Percentiles rank a stretch among this genome's conserved stretches.
Evolutionary conservation across 2,113 vertebrate genomes (phyloP).

Genomic region (Mustelus asterias): DNA sequence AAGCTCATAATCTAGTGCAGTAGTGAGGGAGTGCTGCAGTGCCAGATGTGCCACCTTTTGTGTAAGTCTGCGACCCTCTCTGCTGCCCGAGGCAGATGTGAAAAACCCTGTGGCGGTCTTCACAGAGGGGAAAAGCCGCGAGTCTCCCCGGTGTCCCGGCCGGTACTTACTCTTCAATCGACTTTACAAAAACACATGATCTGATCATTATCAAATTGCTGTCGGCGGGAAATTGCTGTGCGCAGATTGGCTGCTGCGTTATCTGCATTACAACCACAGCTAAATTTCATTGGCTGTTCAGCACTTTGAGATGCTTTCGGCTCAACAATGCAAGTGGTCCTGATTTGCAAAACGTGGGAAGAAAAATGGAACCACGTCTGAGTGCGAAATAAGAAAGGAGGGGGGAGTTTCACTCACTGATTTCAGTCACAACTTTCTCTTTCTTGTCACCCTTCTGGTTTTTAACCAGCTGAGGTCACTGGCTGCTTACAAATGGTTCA

Average conservation of each 20-base stretch:
- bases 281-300: neutral
- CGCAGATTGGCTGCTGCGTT: neutral
- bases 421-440: neutral
- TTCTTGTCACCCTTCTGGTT: neutral
- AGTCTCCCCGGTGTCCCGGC: neutral
- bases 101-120: neutral
- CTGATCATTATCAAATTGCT: neutral
- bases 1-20: neutral
- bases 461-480: neutral
- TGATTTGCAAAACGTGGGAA: neutral
- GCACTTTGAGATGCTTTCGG: neutral
- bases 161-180: neutral
- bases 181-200: neutral
- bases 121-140: neutral
- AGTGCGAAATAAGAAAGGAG: neutral
- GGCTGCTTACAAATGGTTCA: neutral
- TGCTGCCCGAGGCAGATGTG: no score
- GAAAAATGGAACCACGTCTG: neutral
- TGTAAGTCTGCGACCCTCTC: neutral
- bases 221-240: neutral
- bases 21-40: neutral
- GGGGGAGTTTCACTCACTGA: neutral
- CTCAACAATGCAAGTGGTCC: neutral
- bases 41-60: neutral
- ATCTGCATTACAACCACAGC: neutral